Conservation (phyloP, 2,797 vertebrate genomes). For the Brachyalestes nurse region DNA sequence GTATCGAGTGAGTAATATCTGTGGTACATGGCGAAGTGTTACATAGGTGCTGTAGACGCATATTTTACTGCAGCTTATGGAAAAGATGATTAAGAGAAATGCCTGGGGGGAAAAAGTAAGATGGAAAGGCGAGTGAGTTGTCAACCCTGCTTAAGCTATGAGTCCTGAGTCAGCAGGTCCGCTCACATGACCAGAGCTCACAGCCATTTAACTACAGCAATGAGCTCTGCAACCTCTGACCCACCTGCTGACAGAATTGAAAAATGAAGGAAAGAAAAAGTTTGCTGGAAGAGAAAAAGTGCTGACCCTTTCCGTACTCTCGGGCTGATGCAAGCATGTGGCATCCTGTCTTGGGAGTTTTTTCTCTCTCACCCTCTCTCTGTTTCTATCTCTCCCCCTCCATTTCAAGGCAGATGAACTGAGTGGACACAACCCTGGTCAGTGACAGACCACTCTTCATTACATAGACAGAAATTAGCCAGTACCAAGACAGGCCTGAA, state of each 20-base stretch:
- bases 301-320: conserved; percentile 68
- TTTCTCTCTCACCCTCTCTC: neutral
- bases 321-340: conserved; percentile 52
- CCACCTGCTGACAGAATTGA: conserved; percentile 55
- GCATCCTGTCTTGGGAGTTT: conserved; percentile 62
- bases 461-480: neutral
- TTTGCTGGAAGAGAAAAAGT: conserved; percentile 22
- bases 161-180: conserved; percentile 61
- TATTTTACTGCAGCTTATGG: neutral
- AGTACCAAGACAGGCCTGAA: too few relatives aligned
- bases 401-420: neutral
- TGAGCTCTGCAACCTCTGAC: conserved; percentile 71
- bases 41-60: neutral
- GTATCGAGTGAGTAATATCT: neutral
- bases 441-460: too few relatives aligned
- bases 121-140: neutral
- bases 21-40: neutral
- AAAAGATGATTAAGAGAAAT: neutral
- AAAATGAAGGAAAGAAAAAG: conserved; percentile 57
- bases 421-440: neutral
- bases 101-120: neutral
- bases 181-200: conserved; percentile 73
- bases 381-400: neutral
- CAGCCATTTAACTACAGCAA: conserved; percentile 56
- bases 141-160: neutral